phyloP scores from a whole-genome alignment of 2,888 invertebrate species.

The Netelia virgata region DNA sequence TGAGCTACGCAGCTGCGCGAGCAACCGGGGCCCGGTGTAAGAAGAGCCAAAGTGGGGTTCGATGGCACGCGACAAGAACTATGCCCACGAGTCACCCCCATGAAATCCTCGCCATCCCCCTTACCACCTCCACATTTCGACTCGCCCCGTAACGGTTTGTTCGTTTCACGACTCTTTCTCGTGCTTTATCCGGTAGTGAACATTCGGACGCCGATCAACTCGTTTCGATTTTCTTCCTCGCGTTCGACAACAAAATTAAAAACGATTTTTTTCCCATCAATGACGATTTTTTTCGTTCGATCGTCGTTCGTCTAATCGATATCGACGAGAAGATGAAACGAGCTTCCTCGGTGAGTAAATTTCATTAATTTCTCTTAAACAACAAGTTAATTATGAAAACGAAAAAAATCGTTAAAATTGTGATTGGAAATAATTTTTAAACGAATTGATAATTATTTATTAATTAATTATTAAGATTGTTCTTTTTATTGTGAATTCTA shows the following conservation, averaged over 20 bases:
- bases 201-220: slow-evolving; percentile 41
- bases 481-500: slow-evolving; percentile 43
- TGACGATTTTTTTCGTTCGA: background rate
- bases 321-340: slow-evolving; percentile 76
- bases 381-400: background rate
- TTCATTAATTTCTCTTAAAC: background rate
- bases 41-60: slow-evolving; percentile 70
- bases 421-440: background rate
- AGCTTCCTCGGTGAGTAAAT: slow-evolving; percentile 79
- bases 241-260: background rate
- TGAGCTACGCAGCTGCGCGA: slow-evolving; percentile 60
- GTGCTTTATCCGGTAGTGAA: slow-evolving; percentile 36
- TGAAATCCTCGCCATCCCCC: slow-evolving; percentile 58
- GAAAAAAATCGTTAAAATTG: background rate
- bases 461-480: slow-evolving; percentile 8
- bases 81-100: slow-evolving; percentile 44
- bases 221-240: slow-evolving; percentile 14
- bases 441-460: slow-evolving; percentile 1
- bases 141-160: slow-evolving; percentile 59
- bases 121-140: background rate
- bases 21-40: slow-evolving; percentile 27
- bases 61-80: slow-evolving; percentile 75
- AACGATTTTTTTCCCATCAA: background rate
- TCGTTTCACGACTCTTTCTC: slow-evolving; percentile 14
- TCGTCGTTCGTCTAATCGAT: background rate